Percentiles rank a stretch among this genome's conserved stretches.
phyloP scores from a whole-genome alignment of 2,797 vertebrate genomes.

The Cirrhinus molitorella region DNA sequence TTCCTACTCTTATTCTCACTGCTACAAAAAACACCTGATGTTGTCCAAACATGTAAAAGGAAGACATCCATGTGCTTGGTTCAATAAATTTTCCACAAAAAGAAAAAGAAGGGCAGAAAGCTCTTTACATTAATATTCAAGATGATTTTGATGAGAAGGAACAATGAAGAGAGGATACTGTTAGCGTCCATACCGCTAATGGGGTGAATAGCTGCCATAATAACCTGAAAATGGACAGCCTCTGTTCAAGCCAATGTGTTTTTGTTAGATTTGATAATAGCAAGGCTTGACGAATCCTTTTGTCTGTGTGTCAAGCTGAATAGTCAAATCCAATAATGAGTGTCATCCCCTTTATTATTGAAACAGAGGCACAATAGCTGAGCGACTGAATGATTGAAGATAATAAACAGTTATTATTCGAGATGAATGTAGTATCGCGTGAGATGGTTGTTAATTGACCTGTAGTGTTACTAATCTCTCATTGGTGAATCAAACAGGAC shows the following conservation, averaged over 20 bases:
- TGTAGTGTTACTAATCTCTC: conserved; percentile 36
- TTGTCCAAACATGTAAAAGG: background rate
- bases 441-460: conserved; percentile 53
- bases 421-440: conserved; percentile 44
- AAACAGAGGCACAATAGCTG: conserved; percentile 48
- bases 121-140: conserved; percentile 9
- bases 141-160: background rate
- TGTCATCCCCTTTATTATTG: conserved; percentile 54
- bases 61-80: background rate
- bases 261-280: conserved; percentile 57
- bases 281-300: conserved; percentile 42
- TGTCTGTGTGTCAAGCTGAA: conserved; percentile 53
- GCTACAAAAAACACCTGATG: background rate
- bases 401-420: conserved; percentile 54
- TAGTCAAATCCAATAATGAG: conserved; percentile 54
- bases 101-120: background rate
- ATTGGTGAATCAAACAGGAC: conserved; percentile 10
- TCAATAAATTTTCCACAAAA: background rate
- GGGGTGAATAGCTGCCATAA: conserved; percentile 31
- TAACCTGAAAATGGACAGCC: conserved; percentile 37
- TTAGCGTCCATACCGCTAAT: conserved; percentile 1
- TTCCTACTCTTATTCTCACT: conserved; percentile 56
- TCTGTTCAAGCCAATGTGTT: conserved; percentile 33
- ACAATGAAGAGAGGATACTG: background rate
- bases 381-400: conserved; percentile 43